Evolutionary conservation across 2,888 invertebrate genomes (phyloP).

Genomic region (Zonitis immaculata): DNA sequence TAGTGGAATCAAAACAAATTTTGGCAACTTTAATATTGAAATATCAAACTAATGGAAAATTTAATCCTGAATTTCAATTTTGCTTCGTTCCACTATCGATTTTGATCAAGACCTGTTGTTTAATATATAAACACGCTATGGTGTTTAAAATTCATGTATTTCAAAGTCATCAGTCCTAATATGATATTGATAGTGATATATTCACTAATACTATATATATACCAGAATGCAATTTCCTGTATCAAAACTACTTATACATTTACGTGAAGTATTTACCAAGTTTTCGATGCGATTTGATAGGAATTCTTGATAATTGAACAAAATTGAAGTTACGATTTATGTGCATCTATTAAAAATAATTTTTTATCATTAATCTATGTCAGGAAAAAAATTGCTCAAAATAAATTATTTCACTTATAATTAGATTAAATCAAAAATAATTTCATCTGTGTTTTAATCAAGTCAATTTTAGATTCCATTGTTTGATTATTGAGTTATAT

Average conservation of each 20-base stretch:
- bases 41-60: no score
- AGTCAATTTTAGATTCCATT: no score
- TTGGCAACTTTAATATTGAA: no score
- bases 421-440: no score
- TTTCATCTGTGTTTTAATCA: no score
- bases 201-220: neutral
- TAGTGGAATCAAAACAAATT: no score
- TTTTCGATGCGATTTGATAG: neutral
- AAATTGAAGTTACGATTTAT: neutral
- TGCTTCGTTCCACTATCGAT: no score
- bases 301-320: neutral
- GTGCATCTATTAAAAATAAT: neutral
- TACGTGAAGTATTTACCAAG: slow-evolving; percentile 3
- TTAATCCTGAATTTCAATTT: no score
- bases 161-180: neutral
- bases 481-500: neutral
- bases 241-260: slow-evolving; percentile 3
- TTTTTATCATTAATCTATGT: neutral
- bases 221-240: slow-evolving; percentile 7
- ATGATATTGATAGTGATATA: slow-evolving; percentile 3
- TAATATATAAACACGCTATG: neutral
- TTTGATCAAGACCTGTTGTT: no score
- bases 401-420: no score
- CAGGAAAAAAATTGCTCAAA: no score
- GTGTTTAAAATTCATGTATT: neutral